Evolutionary conservation across 1,140 invertebrate genomes (phyloP).

Genomic region (Scaptomyza montana): DNA sequence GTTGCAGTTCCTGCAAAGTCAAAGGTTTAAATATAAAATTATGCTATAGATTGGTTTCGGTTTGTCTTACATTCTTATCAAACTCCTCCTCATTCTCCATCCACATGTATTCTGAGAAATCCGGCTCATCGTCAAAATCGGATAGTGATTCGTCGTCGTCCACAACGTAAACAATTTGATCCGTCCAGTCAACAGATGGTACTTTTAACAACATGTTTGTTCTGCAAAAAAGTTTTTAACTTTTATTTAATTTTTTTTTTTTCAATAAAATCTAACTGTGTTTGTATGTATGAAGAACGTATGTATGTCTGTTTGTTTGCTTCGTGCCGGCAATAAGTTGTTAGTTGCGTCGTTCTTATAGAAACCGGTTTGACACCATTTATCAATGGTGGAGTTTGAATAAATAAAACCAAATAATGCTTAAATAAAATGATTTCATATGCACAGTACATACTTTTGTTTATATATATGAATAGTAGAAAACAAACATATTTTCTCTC

Average conservation of each 20-base stretch:
- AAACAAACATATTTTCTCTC: conserved; percentile 57
- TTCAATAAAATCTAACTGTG: background rate
- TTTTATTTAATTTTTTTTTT: background rate
- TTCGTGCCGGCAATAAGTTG: conserved; percentile 50
- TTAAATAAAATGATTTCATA: background rate
- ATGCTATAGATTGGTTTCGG: background rate
- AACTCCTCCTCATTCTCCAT: conserved; percentile 96
- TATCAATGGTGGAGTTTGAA: conserved; percentile 10
- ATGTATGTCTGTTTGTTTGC: conserved; percentile 26
- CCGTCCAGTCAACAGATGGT: conserved; percentile 82
- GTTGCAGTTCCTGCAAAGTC: conserved; percentile 89
- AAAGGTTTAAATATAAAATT: background rate
- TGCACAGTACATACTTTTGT: conserved; percentile 16
- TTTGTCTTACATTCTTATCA: conserved; percentile 89
- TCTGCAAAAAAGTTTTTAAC: conserved; percentile 34
- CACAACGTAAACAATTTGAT: conserved; percentile 80
- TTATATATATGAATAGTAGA: conserved; percentile 33
- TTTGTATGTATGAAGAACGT: background rate
- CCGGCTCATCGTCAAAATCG: conserved; percentile 85
- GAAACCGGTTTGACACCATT: conserved; percentile 59
- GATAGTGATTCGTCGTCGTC: conserved; percentile 85
- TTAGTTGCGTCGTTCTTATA: conserved; percentile 53
- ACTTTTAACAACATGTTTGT: conserved; percentile 79
- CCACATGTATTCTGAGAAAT: conserved; percentile 95
- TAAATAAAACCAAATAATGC: conserved; percentile 20